A percentile compares a stretch with the other conserved stretches of the same genome.
These are phyloP conservation scores for Anodontia alba DNA, from an alignment of 2,888 invertebrate species.

Conservation along the genomic window DNA sequence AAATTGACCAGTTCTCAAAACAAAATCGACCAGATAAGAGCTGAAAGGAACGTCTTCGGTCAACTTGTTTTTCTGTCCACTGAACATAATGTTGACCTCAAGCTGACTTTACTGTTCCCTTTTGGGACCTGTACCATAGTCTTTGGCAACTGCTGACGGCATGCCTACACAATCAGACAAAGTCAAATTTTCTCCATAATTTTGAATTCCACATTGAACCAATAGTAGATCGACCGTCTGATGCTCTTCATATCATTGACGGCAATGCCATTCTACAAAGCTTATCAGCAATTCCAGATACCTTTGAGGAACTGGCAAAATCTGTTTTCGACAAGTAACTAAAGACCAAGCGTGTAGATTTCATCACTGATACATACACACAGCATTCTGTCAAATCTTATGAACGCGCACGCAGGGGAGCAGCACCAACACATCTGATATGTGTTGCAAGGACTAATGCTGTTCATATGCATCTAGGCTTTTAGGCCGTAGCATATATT, in stretches of 20 bases:
- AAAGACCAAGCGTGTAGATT: too few species aligned
- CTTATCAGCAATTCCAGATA: not conserved
- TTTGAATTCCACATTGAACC: conserved; percentile 6
- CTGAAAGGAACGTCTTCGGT: conserved; percentile 31
- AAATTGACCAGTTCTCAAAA: conserved; percentile 34
- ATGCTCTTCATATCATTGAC: not conserved
- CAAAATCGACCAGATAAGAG: conserved; percentile 41
- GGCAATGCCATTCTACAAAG: conserved; percentile 2
- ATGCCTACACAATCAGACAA: conserved; percentile 20
- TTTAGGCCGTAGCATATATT: too few species aligned
- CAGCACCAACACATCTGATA: not conserved
- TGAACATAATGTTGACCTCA: not conserved
- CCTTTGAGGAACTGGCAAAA: conserved; percentile 7
- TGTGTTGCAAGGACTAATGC: conserved; percentile 9
- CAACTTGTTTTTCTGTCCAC: not conserved
- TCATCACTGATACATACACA: too few species aligned
- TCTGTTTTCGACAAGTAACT: conserved; percentile 9
- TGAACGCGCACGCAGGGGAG: too few species aligned
- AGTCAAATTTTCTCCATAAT: not conserved
- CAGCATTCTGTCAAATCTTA: too few species aligned
- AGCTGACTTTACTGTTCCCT: not conserved
- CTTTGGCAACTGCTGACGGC: conserved; percentile 23
- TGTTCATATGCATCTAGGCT: not conserved
- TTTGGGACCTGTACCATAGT: not conserved
- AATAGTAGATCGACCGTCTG: not conserved